A percentile compares a stretch with the other conserved stretches of the same genome.
Evolutionary conservation across 2,113 vertebrate genomes (phyloP).

Genomic region (Chlamydotis undulata): DNA sequence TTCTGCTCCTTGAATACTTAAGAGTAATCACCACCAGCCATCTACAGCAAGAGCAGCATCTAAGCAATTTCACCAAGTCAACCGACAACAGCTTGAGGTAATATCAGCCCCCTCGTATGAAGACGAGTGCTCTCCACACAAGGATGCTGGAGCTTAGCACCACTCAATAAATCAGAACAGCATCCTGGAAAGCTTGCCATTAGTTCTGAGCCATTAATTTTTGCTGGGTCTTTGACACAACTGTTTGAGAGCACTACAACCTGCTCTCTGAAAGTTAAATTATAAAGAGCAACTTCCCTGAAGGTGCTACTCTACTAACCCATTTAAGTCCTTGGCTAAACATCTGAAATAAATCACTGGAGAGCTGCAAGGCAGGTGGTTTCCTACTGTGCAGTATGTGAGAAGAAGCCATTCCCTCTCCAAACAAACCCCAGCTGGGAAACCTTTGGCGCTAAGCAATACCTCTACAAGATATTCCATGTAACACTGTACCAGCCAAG

Average conservation of each 20-base stretch:
- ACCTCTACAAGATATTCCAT: neutral
- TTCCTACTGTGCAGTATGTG: neutral
- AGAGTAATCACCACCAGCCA: conserved; percentile 79
- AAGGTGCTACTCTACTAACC: conserved; percentile 49
- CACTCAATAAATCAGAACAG: conserved; percentile 80
- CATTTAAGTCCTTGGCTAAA: conserved; percentile 54
- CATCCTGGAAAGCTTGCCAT: conserved; percentile 76
- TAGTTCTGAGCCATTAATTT: conserved; percentile 79
- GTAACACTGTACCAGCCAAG: neutral
- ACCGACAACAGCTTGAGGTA: conserved; percentile 80
- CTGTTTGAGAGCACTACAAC: conserved; percentile 69
- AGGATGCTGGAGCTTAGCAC: conserved; percentile 69
- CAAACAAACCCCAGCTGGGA: conserved; percentile 7
- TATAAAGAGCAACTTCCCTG: conserved; percentile 68
- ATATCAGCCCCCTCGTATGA: conserved; percentile 77
- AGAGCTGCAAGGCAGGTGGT: conserved; percentile 15
- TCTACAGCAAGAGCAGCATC: conserved; percentile 68
- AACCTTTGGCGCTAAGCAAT: neutral
- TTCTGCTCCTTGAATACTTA: conserved; percentile 75
- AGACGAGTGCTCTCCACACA: conserved; percentile 79
- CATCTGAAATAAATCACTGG: conserved; percentile 49
- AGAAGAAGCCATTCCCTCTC: neutral
- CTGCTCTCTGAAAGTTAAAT: conserved; percentile 70
- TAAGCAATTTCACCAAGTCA: conserved; percentile 79
- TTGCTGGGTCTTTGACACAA: conserved; percentile 70